Base-by-base conservation (phyloP, 1,140 invertebrate genomes). In the Neodiprion virginianus region DNA sequence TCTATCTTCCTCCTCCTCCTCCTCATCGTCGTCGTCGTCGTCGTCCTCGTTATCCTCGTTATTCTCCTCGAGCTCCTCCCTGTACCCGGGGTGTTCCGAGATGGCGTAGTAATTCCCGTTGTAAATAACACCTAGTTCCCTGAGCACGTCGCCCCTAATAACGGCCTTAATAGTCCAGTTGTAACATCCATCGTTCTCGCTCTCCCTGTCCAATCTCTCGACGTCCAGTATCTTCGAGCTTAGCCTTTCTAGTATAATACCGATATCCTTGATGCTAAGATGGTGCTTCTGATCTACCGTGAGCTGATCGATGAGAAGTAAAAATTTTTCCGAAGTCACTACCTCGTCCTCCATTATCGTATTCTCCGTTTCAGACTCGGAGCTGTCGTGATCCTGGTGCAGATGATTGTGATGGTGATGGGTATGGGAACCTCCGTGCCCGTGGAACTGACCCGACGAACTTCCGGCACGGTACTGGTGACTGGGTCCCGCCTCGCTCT, bases 71-170 rank as follows among this genome's bases (percentile, higher is more conserved):
- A 94, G 93, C 86, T 95, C 94, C 84, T 96, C 95, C 86, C 94
- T 95, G 87, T 97, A 97, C 40, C 95, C 95, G 50, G 96, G 96
- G 88, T 97, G 96, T 88, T 98, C 96, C 79, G 95, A 96, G 81
- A 98, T 97, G 73, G 95, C 95, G 88, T 98, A 97, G 89, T 97
- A 98, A 88, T 96, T 97, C 61, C 96, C 96, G 90, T 97, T 97
- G 88, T 98, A 98, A 82, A 98, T 96, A 72, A 98, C 95, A 66
- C 96, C 96, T 68, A 97, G 90, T 88, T 98, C 96, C 69, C 95
- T 90, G 75, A 97, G 88, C 77, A 96, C 94, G 85, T 97, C 96
- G 67, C 96, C 96, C 67, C 95, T 90, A 79, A 98, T 97, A 77
- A 96, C 96, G 69, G 96, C 96, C 88, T 96, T 96, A 88, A 96